Base-by-base conservation (phyloP, 2,888 invertebrate species). In the Adelphocoris suturalis region DNA sequence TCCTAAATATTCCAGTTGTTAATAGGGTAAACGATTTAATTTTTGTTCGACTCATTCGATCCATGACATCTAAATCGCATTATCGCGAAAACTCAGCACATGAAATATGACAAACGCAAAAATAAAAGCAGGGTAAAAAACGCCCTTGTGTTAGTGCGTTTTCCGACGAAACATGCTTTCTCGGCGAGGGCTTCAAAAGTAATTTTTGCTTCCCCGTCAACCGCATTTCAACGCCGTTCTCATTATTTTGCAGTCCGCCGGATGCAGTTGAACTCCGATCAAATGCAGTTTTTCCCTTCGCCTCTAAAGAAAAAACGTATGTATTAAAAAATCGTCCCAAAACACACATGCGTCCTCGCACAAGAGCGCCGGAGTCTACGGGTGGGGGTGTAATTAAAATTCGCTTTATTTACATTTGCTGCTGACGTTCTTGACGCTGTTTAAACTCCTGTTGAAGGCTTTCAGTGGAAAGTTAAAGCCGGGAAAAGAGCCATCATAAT, bases 341-440 rank as follows among this genome's bases (percentile, higher is more conserved):
- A 57, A 57, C 57, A n/a, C 52, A 75, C 28, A 37, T 76, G 76
- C 37, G 7, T 37, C n/a, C 23, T 75, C 27, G 27, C 76, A 37
- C 27, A 76, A 76, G 7, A 76, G 9, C 76, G 76, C 76, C 7
- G 3, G 16, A 23, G 23, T 4, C 0, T 12, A 37, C 5, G 76
- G 12, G 37, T 12, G 23, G 76, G 76, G 11, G 5, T 19, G 76
- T 76, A 76, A 76, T 76, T 76, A 27, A 78, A 78, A 78, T 78
- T n/a, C 78, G 47, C 78, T 78, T 78, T 78, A 78, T 78, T 78
- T 78, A 46, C 78, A 78, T 78, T 37, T 68, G 78, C 78, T 46
- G 5, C 27, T 19, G 16, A 28, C 27, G 76, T 46, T 46, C 13
- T 78, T 68, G 68, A 68, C 68, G 68, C 27, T 68, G 61, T 61